Base-by-base conservation (phyloP, 2,797 vertebrate genomes). In the Labeo calbasu region DNA sequence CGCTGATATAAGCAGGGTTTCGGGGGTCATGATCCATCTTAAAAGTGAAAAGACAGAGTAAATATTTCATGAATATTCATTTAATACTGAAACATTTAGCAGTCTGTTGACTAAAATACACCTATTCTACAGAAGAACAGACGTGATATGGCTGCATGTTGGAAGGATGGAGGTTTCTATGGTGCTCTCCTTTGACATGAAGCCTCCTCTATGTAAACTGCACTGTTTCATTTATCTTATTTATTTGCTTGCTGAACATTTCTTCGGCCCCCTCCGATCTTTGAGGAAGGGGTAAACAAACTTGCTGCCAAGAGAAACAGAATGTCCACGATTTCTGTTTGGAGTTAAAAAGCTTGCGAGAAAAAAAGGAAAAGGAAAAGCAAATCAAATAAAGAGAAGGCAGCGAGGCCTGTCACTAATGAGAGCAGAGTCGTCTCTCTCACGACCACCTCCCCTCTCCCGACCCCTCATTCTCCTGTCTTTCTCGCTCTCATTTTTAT, bases 1-100 rank as follows among this genome's bases (percentile, higher is more conserved):
- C 95, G 85, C 97, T 94, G 86, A 99, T 97, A 90, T 99, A 99
- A 0, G 97, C 96, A 0, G 98, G 98, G 84, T 96, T 99, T 85
- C 98, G 94, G 0, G 98, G 98, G 91, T 99, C 98, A 36, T 98
- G 98, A 88, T 99, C 98, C 97, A 98, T 98, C 98, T 99, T 93
- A 28, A 87, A 89, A 87, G 88, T 85, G 86, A 73, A 88, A 51
- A 79, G n/a, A 53, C 15, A 61, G 14, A 66, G 7, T 23, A 79
- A 69, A 78, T 40, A 59, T 28, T 32, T 12, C 36, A 50, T 69
- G 25, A 77, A 77, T 57, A 69, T 69, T 48, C 13, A 9, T 51
- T 76, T 4, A 40, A 21, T 17, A 51, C 14, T 61, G 12, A 61
- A 32, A 48, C 28, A 75, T 28, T 21, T 12, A 8, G 32, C 83